Evolutionary conservation across 2,888 invertebrate species (phyloP).

Genomic region (Folsomia manolachei): DNA sequence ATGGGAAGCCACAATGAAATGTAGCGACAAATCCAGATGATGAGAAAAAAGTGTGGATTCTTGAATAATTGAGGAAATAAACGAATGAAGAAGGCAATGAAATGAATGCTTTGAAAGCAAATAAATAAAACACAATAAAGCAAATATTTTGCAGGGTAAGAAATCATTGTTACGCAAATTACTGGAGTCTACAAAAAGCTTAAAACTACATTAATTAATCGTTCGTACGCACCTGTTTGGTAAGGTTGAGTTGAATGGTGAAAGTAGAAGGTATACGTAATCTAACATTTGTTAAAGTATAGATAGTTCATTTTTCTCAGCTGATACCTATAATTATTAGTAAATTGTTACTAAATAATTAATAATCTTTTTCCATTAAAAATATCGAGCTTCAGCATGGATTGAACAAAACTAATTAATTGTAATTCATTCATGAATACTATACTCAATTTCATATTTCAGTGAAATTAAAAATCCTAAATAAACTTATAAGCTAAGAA

Average conservation of each 20-base stretch:
- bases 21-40: not conserved
- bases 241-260: not conserved
- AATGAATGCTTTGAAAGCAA: not conserved
- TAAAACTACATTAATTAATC: constrained; percentile 14
- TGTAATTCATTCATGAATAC: not conserved
- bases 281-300: not conserved
- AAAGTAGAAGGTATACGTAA: not conserved
- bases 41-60: no score
- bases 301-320: not conserved
- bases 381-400: no score
- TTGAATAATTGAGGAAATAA: no score
- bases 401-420: not conserved
- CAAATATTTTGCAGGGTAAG: not conserved
- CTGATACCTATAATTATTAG: no score
- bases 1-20: not conserved
- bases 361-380: no score
- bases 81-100: not conserved
- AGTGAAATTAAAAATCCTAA: not conserved
- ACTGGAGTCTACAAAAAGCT: constrained; percentile 21
- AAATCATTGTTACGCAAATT: constrained; percentile 22
- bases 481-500: constrained; percentile 12
- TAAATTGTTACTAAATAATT: not conserved
- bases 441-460: not conserved
- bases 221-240: constrained; percentile 14
- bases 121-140: constrained; percentile 7